phyloP scores from a whole-genome alignment of 2,888 invertebrate species.

The Therioaphis trifolii region DNA sequence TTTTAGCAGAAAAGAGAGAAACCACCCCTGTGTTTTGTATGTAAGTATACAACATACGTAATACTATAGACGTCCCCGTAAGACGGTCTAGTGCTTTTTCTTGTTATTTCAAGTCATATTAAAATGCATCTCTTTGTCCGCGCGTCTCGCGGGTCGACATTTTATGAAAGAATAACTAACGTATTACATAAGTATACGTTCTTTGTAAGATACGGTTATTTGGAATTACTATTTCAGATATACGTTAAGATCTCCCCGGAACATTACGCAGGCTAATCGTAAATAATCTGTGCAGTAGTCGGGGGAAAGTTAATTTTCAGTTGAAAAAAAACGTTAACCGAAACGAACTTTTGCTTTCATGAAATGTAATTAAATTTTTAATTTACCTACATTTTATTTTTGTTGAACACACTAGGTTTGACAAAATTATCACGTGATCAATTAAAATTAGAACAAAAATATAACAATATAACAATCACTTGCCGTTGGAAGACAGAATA shows the following conservation, averaged over 20 bases:
- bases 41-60: background rate
- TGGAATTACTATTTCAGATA: too few relatives aligned
- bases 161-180: slow-evolving; percentile 10
- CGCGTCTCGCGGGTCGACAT: slow-evolving; percentile 26
- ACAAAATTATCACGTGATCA: too few relatives aligned
- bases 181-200: slow-evolving; percentile 25
- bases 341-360: too few relatives aligned
- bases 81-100: slow-evolving; percentile 55
- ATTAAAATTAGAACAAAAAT: too few relatives aligned
- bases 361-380: too few relatives aligned
- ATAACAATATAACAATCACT: too few relatives aligned
- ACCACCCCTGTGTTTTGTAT: slow-evolving; percentile 12
- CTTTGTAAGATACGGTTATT: background rate
- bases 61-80: slow-evolving; percentile 35
- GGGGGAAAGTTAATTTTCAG: too few relatives aligned
- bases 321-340: too few relatives aligned
- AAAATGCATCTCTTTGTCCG: slow-evolving; percentile 49
- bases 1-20: slow-evolving; percentile 16
- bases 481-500: too few relatives aligned
- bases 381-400: too few relatives aligned
- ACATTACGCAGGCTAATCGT: background rate
- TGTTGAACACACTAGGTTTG: too few relatives aligned
- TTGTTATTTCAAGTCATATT: slow-evolving; percentile 46
- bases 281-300: background rate
- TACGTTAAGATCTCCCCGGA: background rate